Evolutionary conservation across 1,140 invertebrate species (phyloP).

Genomic region (Pinna nobilis): DNA sequence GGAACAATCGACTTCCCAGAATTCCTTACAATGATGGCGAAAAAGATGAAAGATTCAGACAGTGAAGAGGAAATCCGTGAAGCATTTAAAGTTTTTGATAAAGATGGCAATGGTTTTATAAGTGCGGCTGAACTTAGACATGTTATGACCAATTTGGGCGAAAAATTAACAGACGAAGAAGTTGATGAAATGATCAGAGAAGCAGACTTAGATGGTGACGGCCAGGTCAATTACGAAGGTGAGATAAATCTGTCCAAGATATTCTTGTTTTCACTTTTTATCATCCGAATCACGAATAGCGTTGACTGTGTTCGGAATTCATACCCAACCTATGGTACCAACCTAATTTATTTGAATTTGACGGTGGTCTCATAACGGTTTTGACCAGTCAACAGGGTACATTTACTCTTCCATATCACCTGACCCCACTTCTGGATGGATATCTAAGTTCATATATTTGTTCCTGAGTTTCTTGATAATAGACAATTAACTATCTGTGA

Average conservation of each 20-base stretch:
- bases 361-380: background rate
- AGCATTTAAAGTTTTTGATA: conserved; percentile 35
- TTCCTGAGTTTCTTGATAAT: no score
- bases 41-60: conserved; percentile 99
- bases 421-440: no score
- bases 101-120: conserved; percentile 36
- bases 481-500: no score
- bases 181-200: conserved; percentile 36
- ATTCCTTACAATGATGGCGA: conserved; percentile 94
- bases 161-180: conserved; percentile 31
- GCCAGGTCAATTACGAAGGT: conserved; percentile 33
- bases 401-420: no score
- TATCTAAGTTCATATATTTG: no score
- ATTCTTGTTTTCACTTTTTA: background rate
- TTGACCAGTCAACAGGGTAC: background rate
- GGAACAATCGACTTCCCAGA: conserved; percentile 99
- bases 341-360: background rate
- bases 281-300: background rate
- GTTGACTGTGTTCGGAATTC: background rate
- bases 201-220: conserved; percentile 34
- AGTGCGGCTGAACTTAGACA: conserved; percentile 30
- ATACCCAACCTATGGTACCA: background rate
- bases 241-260: background rate
- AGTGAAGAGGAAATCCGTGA: conserved; percentile 85
- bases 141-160: conserved; percentile 35